Conservation (phyloP, 37 sponge, comb jelly and placozoan genomes). For the Theonella swinhoei region DNA sequence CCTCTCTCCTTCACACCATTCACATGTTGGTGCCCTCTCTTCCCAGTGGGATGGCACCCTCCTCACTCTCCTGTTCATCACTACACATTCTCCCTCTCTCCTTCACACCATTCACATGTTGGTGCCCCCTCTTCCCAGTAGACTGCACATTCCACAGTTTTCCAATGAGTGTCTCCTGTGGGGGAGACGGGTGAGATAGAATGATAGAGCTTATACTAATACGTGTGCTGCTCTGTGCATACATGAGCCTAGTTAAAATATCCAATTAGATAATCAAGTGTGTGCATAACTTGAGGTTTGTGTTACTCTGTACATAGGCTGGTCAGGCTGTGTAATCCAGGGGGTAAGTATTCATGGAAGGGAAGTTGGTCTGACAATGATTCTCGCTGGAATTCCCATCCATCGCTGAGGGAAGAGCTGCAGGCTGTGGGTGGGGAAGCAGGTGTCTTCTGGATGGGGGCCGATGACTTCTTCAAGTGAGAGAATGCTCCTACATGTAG, state of each 20-base stretch:
- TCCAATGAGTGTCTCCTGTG: slow-evolving; percentile 85
- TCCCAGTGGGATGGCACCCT: not conserved
- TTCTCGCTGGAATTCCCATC: slow-evolving; percentile 42
- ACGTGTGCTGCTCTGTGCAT: not conserved
- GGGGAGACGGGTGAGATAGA: slow-evolving; percentile 24
- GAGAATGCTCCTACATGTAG: too few relatives aligned
- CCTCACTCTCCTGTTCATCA: not conserved
- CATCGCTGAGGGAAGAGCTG: slow-evolving; percentile 37
- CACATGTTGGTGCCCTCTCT: too few relatives aligned
- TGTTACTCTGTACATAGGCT: slow-evolving; percentile 27
- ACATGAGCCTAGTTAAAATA: not conserved
- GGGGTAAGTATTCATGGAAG: slow-evolving; percentile 78
- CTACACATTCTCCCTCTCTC: not conserved
- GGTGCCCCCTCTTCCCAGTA: not conserved
- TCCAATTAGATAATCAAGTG: too few relatives aligned
- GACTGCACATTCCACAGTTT: slow-evolving; percentile 50
- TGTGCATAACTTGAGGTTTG: too few relatives aligned
- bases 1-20: not conserved
- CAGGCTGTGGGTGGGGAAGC: slow-evolving; percentile 51
- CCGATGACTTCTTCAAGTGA: slow-evolving; percentile 70
- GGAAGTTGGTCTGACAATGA: slow-evolving; percentile 78
- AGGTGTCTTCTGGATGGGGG: slow-evolving; percentile 88
- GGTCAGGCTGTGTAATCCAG: slow-evolving; percentile 81
- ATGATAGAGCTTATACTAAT: not conserved
- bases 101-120: not conserved